phyloP scores from a whole-genome alignment of 37 sponge, comb jelly and placozoan species.

The Beroe ovata region DNA sequence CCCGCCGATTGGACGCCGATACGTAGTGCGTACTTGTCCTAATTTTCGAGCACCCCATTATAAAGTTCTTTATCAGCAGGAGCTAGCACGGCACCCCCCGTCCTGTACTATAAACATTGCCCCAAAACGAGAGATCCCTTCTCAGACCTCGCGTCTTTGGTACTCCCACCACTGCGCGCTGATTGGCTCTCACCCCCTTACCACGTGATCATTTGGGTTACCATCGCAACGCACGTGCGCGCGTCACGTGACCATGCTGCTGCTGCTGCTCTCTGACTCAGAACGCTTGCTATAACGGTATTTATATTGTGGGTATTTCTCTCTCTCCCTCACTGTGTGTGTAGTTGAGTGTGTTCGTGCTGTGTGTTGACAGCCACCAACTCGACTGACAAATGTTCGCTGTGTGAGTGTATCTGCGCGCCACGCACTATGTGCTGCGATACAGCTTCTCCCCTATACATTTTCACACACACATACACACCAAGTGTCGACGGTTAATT shows the following conservation, averaged over 20 bases:
- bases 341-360: slow-evolving; percentile 41
- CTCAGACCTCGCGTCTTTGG: slow-evolving; percentile 51
- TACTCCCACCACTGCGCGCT: neutral
- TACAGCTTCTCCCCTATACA: too few relatives aligned
- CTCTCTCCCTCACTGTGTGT: too few relatives aligned
- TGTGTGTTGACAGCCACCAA: slow-evolving; percentile 35
- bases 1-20: neutral
- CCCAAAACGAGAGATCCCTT: slow-evolving; percentile 24
- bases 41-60: slow-evolving; percentile 24
- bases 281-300: slow-evolving; percentile 33
- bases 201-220: slow-evolving; percentile 34
- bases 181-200: slow-evolving; percentile 10
- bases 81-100: too few relatives aligned
- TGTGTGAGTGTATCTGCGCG: too few relatives aligned
- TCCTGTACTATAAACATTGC: slow-evolving; percentile 56
- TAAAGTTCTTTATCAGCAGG: neutral
- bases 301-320: slow-evolving; percentile 47
- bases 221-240: slow-evolving; percentile 63
- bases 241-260: slow-evolving; percentile 11
- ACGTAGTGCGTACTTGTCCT: too few relatives aligned
- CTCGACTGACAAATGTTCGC: too few relatives aligned
- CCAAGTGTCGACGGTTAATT: too few relatives aligned
- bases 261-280: slow-evolving; percentile 15
- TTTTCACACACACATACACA: too few relatives aligned
- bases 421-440: too few relatives aligned